These are phyloP conservation scores for Lepidochitona cinerea DNA, from an alignment of 2,888 invertebrate species.

Conservation along the genomic window DNA sequence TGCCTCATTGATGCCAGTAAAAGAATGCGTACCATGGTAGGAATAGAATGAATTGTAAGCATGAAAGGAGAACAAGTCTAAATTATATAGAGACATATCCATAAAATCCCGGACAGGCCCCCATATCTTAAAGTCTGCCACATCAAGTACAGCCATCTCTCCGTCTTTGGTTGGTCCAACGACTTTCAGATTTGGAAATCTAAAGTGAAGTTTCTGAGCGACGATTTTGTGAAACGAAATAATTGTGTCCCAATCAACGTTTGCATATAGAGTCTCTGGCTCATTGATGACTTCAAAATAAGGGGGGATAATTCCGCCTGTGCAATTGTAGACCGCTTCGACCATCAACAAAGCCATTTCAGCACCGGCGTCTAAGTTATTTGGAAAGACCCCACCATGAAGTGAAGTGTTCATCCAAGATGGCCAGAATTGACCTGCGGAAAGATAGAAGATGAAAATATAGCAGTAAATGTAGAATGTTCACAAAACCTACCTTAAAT, in stretches of 20 bases:
- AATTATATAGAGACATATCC: constrained; percentile 5
- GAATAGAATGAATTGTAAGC: constrained; percentile 5
- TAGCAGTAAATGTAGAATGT: neutral
- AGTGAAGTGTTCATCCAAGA: constrained; percentile 12
- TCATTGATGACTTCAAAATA: constrained; percentile 18
- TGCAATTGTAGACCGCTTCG: neutral
- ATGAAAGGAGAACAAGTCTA: constrained; percentile 13
- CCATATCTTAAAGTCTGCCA: neutral
- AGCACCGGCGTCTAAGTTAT: neutral
- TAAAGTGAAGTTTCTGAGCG: constrained; percentile 3
- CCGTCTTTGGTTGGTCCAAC: constrained; percentile 6
- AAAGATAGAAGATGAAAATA: neutral
- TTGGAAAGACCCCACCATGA: constrained; percentile 13
- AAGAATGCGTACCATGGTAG: neutral
- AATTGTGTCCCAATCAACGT: constrained; percentile 2
- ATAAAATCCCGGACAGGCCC: neutral
- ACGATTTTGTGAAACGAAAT: constrained; percentile 5
- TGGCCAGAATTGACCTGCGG: constrained; percentile 10
- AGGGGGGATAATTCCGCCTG: neutral
- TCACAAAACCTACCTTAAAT: neutral
- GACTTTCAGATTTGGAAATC: constrained; percentile 8
- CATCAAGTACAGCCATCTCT: neutral
- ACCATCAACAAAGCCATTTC: neutral
- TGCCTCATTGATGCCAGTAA: constrained; percentile 10
- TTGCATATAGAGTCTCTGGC: constrained; percentile 1